Base-by-base conservation (phyloP, 2,888 invertebrate species). In the Cephalotes varians region DNA sequence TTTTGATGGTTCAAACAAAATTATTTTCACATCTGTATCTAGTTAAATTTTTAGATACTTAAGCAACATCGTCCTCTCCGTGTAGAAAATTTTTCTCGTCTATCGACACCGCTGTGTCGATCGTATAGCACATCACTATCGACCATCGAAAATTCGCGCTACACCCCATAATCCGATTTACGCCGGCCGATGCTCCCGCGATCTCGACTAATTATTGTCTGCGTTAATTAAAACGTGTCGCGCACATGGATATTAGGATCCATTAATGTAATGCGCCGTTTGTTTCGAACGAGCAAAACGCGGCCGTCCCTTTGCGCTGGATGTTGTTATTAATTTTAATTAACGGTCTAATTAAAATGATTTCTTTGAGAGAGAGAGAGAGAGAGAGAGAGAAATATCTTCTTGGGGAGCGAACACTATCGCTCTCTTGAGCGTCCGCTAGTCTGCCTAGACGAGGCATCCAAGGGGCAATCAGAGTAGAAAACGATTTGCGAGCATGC, bases 261-360 rank as follows among this genome's bases (percentile, higher is more conserved):
- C 91, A 91, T 91, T 91, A 92, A 90, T 87, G 88, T 89, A 91
- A 91, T 89, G 88, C 85, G 64, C 67, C 85, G 84, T 87, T 86
- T 83, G 82, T 83, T 71, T 49, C 64, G 40, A 25, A 65, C 56
- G 82, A 44, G 62, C 34, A 79, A 60, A 62, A 81, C 82, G 73
- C 82, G 74, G 60, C 58, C 64, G 62, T 81, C 56, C 49, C 25
- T n/a, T n/a, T n/a, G 54, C 47, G 74, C 25, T 77, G 77, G 37
- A 62, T 80, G 76, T 76, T 83, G 76, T 87, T 65, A 71, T 64
- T 37, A 73, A 72, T 71, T 84, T 86, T 85, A 87, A 86, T 87
- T 86, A 87, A 76, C 73, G 76, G 47, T 56, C 73, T 81, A 85
- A 87, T 84, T 82, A 87, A 85, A 83, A 84, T 67, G 67, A 77